A percentile compares a stretch with the other conserved stretches of the same genome.
Conservation (phyloP, 2,797 vertebrate species). For the Ambastaia sidthimunki region DNA sequence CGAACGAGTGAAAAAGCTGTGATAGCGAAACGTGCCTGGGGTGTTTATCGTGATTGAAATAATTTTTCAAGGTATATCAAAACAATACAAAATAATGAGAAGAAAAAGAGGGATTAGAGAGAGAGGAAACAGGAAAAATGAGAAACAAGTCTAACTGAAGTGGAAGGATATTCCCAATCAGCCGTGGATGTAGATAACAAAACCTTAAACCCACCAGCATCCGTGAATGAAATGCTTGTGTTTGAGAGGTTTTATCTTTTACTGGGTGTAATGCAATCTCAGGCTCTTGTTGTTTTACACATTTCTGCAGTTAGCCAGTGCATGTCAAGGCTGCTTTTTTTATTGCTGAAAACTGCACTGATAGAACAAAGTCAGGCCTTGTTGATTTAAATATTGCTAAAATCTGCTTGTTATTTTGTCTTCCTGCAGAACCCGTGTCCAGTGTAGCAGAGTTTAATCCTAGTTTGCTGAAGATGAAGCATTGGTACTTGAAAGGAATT, state of each 20-base stretch:
- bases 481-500: conserved; percentile 2
- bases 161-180: conserved; percentile 49
- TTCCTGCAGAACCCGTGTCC: conserved; percentile 43
- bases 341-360: conserved; percentile 62
- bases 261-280: conserved; percentile 69
- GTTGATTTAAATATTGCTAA: conserved; percentile 66
- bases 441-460: conserved; percentile 54
- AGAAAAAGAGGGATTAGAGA: conserved; percentile 21
- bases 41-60: conserved; percentile 41
- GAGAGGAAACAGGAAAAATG: conserved; percentile 14
- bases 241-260: conserved; percentile 56
- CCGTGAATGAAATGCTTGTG: conserved; percentile 68
- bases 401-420: conserved; percentile 61
- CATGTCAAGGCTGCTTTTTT: conserved; percentile 72
- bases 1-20: conserved; percentile 38
- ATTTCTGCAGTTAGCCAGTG: conserved; percentile 62
- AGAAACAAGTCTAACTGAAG: conserved; percentile 53
- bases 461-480: conserved; percentile 37
- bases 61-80: conserved; percentile 4
- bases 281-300: conserved; percentile 70
- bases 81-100: conserved; percentile 3
- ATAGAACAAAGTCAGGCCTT: conserved; percentile 72
- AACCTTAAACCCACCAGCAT: conserved; percentile 58
- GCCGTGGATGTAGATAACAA: conserved; percentile 59
- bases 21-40: conserved; percentile 36